These are phyloP conservation scores for Drosophila neonasuta DNA, from an alignment of 2,888 invertebrate species.

Conservation along the genomic window DNA sequence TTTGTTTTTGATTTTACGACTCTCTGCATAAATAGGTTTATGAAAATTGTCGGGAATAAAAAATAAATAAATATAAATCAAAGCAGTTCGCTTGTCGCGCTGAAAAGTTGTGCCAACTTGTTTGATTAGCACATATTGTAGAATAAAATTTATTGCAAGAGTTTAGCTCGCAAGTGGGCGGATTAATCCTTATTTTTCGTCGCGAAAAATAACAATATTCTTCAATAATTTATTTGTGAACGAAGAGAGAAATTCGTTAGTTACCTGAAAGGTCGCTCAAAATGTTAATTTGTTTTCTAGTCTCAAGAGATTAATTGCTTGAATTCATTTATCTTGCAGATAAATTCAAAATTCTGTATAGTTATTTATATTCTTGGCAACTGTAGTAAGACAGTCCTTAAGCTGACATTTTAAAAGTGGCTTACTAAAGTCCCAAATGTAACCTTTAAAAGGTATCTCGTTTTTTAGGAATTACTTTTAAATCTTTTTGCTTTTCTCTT, in stretches of 20 bases:
- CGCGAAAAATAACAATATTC: background rate
- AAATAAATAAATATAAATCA: slow-evolving; percentile 51
- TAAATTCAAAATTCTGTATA: background rate
- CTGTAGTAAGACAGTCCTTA: too few species aligned
- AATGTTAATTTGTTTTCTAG: background rate
- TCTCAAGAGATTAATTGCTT: background rate
- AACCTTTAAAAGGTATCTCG: too few species aligned
- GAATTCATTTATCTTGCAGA: background rate
- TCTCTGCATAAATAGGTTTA: slow-evolving; percentile 33
- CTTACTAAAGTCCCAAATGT: too few species aligned
- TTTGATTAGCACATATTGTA: slow-evolving; percentile 26
- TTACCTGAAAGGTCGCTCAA: background rate
- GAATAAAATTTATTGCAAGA: slow-evolving; percentile 26
- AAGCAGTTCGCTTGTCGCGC: slow-evolving; percentile 20
- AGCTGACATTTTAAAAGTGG: background rate
- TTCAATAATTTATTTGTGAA: background rate
- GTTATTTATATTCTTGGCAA: background rate
- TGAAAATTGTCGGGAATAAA: slow-evolving; percentile 17
- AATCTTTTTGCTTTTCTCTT: too few species aligned
- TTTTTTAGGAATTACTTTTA: too few species aligned
- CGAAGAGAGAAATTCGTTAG: background rate
- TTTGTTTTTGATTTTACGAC: slow-evolving; percentile 22
- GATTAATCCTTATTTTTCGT: slow-evolving; percentile 17
- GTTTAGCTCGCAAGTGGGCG: slow-evolving; percentile 31
- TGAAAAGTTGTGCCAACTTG: slow-evolving; percentile 39